These are phyloP conservation scores for Phylloscopus whistleri DNA, from an alignment of 2,113 vertebrate species.

Conservation along the genomic window DNA sequence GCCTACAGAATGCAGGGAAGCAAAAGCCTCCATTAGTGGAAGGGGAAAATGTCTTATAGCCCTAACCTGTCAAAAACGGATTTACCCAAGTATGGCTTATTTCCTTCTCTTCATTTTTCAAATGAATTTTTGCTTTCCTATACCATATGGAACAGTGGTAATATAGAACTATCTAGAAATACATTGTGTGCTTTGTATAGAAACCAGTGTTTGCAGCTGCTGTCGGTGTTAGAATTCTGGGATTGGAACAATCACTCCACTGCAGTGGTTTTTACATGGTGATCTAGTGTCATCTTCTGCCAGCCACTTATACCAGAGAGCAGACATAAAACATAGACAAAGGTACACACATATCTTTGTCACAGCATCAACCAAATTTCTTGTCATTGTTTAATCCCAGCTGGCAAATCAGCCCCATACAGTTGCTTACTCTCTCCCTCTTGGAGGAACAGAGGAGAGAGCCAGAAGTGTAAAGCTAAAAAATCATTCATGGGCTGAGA, in stretches of 20 bases:
- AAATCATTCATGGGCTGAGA: neutral
- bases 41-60: neutral
- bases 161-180: neutral
- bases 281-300: neutral
- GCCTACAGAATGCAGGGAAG: neutral
- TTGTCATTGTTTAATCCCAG: neutral
- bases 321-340: neutral
- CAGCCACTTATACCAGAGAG: neutral
- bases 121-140: neutral
- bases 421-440: neutral
- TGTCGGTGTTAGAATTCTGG: accelerated
- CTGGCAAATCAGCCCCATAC: neutral
- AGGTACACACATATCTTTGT: neutral
- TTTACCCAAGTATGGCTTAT: neutral
- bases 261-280: neutral
- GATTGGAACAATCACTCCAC: neutral
- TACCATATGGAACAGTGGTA: neutral
- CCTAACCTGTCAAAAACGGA: neutral
- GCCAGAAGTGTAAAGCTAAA: neutral
- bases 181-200: neutral
- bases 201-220: neutral
- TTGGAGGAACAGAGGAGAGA: neutral
- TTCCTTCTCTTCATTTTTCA: neutral
- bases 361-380: neutral
- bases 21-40: accelerated